These are phyloP conservation scores for Caenorhabditis sp. DNA, from an alignment of 2,888 invertebrate species.

Conservation along the genomic window DNA sequence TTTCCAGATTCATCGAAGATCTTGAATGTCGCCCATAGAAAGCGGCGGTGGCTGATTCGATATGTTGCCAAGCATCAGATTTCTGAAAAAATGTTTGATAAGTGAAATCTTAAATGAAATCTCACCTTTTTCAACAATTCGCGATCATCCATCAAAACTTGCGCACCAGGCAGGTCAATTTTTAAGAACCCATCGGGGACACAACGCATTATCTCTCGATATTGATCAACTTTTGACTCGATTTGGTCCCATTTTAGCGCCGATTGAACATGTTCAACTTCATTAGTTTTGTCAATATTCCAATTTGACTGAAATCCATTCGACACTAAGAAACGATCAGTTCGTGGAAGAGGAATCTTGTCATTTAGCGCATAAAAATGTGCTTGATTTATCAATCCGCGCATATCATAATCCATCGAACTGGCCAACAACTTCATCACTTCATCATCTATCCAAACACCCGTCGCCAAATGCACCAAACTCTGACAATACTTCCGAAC, in stretches of 20 bases:
- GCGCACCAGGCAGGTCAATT: background rate
- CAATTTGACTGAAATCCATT: conserved; percentile 18
- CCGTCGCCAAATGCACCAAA: conserved; percentile 9
- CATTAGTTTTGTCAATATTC: conserved; percentile 5
- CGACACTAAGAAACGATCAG: conserved; percentile 6
- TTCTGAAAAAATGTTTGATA: background rate
- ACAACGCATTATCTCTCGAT: background rate
- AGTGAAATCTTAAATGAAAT: background rate
- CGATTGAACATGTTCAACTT: background rate
- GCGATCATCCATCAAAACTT: background rate
- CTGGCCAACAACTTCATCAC: conserved; percentile 11
- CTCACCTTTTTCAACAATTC: background rate
- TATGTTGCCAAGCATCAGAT: background rate
- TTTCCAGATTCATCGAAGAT: conserved; percentile 1
- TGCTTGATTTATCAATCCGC: conserved; percentile 17
- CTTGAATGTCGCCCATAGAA: conserved; percentile 15
- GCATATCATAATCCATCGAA: conserved; percentile 17
- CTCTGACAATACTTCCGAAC: conserved; percentile 22
- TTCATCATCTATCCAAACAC: conserved; percentile 6
- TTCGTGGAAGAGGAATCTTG: conserved; percentile 12
- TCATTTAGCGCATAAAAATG: conserved; percentile 18
- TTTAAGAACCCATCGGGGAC: background rate
- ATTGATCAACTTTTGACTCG: background rate
- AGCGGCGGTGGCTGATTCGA: conserved; percentile 10
- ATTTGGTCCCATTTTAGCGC: background rate